phyloP scores from a whole-genome alignment of 2,888 invertebrate species.

The Clistopyga incitator region DNA sequence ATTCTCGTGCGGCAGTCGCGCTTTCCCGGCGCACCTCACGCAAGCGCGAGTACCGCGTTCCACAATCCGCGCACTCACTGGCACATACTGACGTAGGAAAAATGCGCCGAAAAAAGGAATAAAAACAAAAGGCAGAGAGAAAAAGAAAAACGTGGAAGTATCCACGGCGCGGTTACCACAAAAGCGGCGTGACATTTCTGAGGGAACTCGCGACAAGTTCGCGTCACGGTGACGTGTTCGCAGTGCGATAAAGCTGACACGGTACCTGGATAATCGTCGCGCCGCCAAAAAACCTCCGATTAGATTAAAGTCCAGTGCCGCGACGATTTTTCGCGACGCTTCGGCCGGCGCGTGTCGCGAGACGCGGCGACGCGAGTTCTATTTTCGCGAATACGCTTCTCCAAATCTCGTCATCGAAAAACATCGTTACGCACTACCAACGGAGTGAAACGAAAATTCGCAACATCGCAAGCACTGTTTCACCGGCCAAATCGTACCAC shows the following conservation, averaged over 20 bases:
- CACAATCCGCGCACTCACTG: conserved; percentile 51
- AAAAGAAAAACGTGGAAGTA: conserved; percentile 18
- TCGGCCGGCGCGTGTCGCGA: not conserved
- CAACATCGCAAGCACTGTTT: not conserved
- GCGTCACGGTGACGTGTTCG: conserved; percentile 13
- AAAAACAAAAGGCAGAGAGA: not conserved
- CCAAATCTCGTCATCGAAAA: not conserved
- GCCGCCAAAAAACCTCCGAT: not conserved
- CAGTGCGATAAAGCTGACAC: not conserved
- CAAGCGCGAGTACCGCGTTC: conserved; percentile 61
- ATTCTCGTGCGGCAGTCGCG: conserved; percentile 7
- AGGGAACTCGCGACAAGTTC: conserved; percentile 49
- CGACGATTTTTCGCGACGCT: not conserved
- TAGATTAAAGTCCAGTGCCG: not conserved
- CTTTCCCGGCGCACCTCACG: conserved; percentile 19
- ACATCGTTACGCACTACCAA: not conserved
- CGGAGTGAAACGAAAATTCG: not conserved
- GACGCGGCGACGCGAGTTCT: conserved; percentile 3
- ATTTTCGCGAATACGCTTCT: conserved; percentile 6
- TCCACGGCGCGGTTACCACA: conserved; percentile 8
- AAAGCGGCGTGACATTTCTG: conserved; percentile 46
- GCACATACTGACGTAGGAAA: not conserved
- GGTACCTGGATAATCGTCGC: not conserved
- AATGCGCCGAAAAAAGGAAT: not conserved
- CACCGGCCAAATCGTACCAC: not conserved